These are phyloP conservation scores for Petaurus breviceps DNA, from an alignment of 2,113 vertebrate species.

Conservation along the genomic window DNA sequence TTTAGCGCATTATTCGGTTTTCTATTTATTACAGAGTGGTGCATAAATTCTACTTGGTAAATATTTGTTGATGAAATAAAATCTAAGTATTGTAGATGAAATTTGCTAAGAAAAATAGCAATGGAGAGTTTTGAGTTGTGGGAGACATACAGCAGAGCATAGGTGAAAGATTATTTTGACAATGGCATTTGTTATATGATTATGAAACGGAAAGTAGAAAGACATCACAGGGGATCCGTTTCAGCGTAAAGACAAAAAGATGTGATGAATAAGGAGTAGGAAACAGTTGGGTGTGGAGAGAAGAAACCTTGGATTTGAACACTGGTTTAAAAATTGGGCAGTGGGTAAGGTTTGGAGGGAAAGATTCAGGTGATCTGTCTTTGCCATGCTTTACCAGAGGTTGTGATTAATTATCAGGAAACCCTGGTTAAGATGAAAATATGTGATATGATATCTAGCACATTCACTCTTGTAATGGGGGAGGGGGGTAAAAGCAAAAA, in stretches of 20 bases:
- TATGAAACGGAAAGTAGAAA: conserved; percentile 32
- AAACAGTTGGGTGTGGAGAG: conserved; percentile 6
- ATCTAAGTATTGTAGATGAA: not conserved
- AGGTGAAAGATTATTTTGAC: conserved; percentile 43
- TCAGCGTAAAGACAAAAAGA: not conserved
- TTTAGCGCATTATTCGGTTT: not conserved
- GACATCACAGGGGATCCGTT: not conserved
- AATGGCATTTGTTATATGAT: not conserved
- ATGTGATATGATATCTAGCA: conserved; percentile 4
- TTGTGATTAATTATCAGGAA: conserved; percentile 34
- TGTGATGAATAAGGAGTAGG: conserved; percentile 7
- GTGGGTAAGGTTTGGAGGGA: not conserved
- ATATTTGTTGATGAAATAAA: not conserved
- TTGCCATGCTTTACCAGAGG: conserved; percentile 1
- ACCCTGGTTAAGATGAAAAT: conserved; percentile 20
- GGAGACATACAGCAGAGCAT: not conserved
- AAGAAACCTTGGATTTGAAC: not conserved
- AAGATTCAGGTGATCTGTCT: conserved; percentile 11
- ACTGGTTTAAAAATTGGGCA: conserved; percentile 22
- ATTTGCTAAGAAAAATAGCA: not conserved
- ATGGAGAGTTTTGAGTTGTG: not conserved
- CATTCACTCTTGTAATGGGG: conserved; percentile 37
- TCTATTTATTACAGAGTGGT: not conserved
- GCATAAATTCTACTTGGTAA: not conserved
- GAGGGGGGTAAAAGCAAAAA: not conserved